These are phyloP conservation scores for Aphidius gifuensis DNA, from an alignment of 1,140 invertebrate species.

Conservation along the genomic window DNA sequence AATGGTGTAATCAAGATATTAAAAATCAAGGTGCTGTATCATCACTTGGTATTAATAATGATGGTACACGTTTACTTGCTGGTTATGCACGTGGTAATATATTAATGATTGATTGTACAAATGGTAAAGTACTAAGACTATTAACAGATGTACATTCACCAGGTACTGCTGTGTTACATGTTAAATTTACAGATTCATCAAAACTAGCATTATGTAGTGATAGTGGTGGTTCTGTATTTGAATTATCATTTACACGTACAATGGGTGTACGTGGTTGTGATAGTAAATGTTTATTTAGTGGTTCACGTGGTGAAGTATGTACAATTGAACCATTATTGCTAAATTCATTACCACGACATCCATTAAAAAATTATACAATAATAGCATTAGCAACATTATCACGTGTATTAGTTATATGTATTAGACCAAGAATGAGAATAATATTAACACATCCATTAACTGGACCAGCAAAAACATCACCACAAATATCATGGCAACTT, in stretches of 20 bases:
- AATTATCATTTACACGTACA: slow-evolving; percentile 85
- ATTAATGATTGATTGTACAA: slow-evolving; percentile 75
- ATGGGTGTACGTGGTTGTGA: slow-evolving; percentile 85
- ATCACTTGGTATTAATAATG: slow-evolving; percentile 80
- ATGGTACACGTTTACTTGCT: slow-evolving; percentile 79
- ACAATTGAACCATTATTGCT: slow-evolving; percentile 80
- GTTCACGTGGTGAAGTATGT: slow-evolving; percentile 91
- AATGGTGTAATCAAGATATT: slow-evolving; percentile 78
- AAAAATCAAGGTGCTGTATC: slow-evolving; percentile 80
- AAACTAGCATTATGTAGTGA: slow-evolving; percentile 84
- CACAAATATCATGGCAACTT: slow-evolving; percentile 90
- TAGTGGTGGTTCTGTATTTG: slow-evolving; percentile 96
- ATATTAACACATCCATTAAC: slow-evolving; percentile 64
- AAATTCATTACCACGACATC: slow-evolving; percentile 66
- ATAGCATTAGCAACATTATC: slow-evolving; percentile 91
- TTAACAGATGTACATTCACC: slow-evolving; percentile 84
- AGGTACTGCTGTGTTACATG: slow-evolving; percentile 80
- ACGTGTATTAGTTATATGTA: slow-evolving; percentile 85
- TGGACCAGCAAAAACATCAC: slow-evolving; percentile 69
- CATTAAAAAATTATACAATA: slow-evolving; percentile 72
- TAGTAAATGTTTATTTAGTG: slow-evolving; percentile 87
- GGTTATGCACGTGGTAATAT: slow-evolving; percentile 85
- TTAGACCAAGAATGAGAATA: slow-evolving; percentile 71
- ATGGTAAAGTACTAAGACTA: slow-evolving; percentile 74
- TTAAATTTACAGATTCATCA: slow-evolving; percentile 77